Evolutionary conservation across 2,113 vertebrate genomes (phyloP), one percentile per base, ranked within the genome.

Genomic region (Nipponia nippon): DNA sequence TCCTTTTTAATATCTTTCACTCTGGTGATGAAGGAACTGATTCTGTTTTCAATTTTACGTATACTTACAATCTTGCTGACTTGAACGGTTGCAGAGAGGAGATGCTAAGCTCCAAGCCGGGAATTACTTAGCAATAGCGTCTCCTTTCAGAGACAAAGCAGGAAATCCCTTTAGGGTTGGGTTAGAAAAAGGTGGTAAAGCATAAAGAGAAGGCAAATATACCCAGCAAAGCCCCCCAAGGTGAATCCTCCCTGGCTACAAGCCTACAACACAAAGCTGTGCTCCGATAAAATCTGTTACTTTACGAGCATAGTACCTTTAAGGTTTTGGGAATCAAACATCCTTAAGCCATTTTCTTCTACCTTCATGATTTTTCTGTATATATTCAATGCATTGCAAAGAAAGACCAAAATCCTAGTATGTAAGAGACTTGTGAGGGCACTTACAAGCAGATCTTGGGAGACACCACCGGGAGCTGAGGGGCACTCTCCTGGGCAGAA

Each of bases 81-180:
- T 87, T 72, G 75, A 83, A 83, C 34, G 63, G 70, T 38, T 93
- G 38, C 58, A 80, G 77, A 79, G 62, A 83, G 55, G 86, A 83
- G 91, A 87, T 78, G 71, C 65, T 84, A 46, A 79, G 77, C 23
- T 89, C 44, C 42, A 44, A 90, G 38, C 13, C 4, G 20, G 36
- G 63, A 96, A 61, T 91, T 94, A 82, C 70, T 92, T 91, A 75
- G 86, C 59, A 91, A 93, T 70, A 93, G 75, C 78, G 90, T 91
- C 81, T 91, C 55, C 42, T 85, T 91, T 97, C 1, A 2, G 78
- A 91, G 58, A 52, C 19, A 83, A 58, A 85, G 50, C 58, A 91
- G 78, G 75, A 95, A 96, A 85, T 77, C 78, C 59, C 58, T 76
- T 61, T 61, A 73, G 36, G 29, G 11, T 29, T 88, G 70, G 20